Evolutionary conservation across 2,888 invertebrate species (phyloP).

Genomic region (Parasteatoda lunata): DNA sequence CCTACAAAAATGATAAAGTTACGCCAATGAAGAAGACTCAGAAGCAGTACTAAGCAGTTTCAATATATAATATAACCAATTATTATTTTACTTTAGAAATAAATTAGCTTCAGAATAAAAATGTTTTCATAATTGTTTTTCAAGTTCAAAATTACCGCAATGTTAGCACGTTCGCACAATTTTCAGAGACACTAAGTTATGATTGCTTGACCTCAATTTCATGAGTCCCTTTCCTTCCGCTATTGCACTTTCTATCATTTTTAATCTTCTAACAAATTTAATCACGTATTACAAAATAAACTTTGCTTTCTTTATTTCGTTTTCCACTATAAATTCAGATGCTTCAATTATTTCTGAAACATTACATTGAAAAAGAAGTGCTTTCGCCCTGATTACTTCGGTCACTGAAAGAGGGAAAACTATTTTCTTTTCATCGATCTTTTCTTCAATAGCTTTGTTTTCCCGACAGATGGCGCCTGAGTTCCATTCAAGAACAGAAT

Average conservation of each 20-base stretch:
- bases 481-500: background rate
- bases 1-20: too few species aligned
- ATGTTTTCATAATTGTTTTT: too few species aligned
- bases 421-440: background rate
- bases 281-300: background rate
- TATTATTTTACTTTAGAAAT: too few species aligned
- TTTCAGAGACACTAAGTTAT: background rate
- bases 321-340: background rate
- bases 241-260: background rate
- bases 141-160: background rate
- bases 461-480: constrained; percentile 37
- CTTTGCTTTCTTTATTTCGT: background rate
- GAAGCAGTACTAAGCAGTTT: too few species aligned
- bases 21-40: too few species aligned
- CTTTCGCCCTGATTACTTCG: background rate
- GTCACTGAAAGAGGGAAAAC: background rate
- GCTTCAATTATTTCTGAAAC: background rate
- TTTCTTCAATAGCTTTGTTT: background rate
- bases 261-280: background rate
- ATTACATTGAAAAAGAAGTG: background rate
- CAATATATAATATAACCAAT: too few species aligned
- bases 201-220: background rate
- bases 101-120: too few species aligned
- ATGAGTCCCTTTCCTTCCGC: background rate
- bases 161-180: background rate